These are phyloP conservation scores for Gobius niger DNA, from an alignment of 2,113 vertebrate genomes.

Conservation along the genomic window DNA sequence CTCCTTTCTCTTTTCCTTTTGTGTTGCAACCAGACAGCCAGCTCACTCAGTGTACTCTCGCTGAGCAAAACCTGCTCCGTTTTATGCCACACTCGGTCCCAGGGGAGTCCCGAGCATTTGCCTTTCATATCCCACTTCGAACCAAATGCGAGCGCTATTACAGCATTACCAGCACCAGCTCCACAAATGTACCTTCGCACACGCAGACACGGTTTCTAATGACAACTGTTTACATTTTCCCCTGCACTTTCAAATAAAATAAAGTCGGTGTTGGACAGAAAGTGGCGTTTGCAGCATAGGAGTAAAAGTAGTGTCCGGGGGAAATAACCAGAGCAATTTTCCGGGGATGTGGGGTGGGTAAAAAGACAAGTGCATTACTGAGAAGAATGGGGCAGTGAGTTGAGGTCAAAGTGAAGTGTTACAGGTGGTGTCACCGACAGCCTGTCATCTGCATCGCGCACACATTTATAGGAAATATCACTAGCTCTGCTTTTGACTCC, in stretches of 20 bases:
- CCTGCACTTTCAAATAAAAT: conserved; percentile 19
- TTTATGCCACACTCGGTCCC: conserved; percentile 45
- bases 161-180: conserved; percentile 39
- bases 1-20: conserved; percentile 27
- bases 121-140: conserved; percentile 36
- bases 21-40: conserved; percentile 48
- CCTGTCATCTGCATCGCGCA: conserved; percentile 61
- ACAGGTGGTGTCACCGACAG: conserved; percentile 61
- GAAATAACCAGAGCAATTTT: conserved; percentile 49
- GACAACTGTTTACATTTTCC: conserved; percentile 35
- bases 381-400: conserved; percentile 30
- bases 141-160: conserved; percentile 44
- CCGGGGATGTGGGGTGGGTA: conserved; percentile 24
- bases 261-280: conserved; percentile 28
- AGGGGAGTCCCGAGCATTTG: conserved; percentile 32
- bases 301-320: conserved; percentile 28
- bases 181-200: conserved; percentile 31
- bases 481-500: conserved; percentile 52
- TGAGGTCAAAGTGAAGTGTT: conserved; percentile 51
- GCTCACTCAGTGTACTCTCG: conserved; percentile 45
- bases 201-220: conserved; percentile 38
- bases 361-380: conserved; percentile 36
- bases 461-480: conserved; percentile 62
- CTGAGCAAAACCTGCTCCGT: conserved; percentile 47
- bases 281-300: conserved; percentile 27